Evolutionary conservation across 2,888 invertebrate species (phyloP), one percentile per base, ranked within the genome.

Genomic region (Cheilosia urbana): DNA sequence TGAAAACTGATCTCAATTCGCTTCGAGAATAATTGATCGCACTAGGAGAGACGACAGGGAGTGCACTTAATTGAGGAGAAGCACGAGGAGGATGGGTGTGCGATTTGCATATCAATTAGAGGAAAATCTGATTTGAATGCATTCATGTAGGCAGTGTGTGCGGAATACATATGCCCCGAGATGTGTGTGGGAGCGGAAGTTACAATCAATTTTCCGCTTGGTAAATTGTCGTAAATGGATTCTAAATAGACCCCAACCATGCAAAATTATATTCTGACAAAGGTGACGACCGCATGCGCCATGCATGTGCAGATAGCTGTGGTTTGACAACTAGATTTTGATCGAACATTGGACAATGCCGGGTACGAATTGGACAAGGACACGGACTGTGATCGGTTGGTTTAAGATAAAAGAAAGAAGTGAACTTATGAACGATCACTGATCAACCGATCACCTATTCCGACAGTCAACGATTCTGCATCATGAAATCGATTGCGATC

Each of bases 91-190:
- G 68, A 76, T 81, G 75, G 76, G 76, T 71, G 81, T 66, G 47
- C 60, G 63, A 85, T 85, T 85, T 85, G 76, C 85, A 85, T 85
- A 85, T 77, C 81, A 85, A 85, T 85, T 76, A 85, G 76, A 62
- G 62, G 27, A 76, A 81, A 85, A 85, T 81, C 76, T 81, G 81
- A 76, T 76, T 76, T 85, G 49, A 72, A 81, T 81, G 71, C 75
- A 71, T 75, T 72, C 60, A 63, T 62, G 68, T 63, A 47, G 75
- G 80, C 47, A 58, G 11, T 53, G 19, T 37, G 17, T 15, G 47
- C 15, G 15, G 42, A 40, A 21, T 55, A 13, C 15, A 60, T 62
- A n/a, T 30, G 57, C 13, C 17, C 15, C 17, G 42, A 19, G 49
- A 7, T 21, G 60, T 62, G 58, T 49, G 40, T 82, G 77, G 77